These are phyloP conservation scores for Nowickia ferox DNA, from an alignment of 2,888 invertebrate species.

Conservation along the genomic window DNA sequence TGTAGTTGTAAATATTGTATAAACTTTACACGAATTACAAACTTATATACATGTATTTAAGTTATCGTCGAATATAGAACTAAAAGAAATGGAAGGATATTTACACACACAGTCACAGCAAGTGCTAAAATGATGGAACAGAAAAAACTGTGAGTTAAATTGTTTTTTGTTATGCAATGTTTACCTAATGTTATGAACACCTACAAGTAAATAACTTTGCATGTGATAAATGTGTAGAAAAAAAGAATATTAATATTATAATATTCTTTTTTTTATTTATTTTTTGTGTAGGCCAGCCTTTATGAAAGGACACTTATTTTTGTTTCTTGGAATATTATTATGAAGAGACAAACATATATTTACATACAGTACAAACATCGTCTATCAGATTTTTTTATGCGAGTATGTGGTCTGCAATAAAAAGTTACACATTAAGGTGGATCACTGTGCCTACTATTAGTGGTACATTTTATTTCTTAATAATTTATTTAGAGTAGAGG, in stretches of 20 bases:
- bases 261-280: background rate
- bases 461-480: too few species aligned
- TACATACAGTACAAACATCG: background rate
- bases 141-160: constrained; percentile 39
- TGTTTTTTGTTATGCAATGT: constrained; percentile 28
- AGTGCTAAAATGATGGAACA: constrained; percentile 27
- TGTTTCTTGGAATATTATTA: constrained; percentile 14
- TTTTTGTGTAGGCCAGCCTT: constrained; percentile 1
- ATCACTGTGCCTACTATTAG: background rate
- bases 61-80: background rate
- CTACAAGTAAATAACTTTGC: background rate
- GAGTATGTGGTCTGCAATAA: constrained; percentile 31
- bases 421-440: background rate
- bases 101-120: constrained; percentile 8
- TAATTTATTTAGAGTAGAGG: too few species aligned
- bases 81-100: background rate
- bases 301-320: background rate
- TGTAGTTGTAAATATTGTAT: constrained; percentile 38
- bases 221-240: too few species aligned
- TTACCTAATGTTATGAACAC: constrained; percentile 2
- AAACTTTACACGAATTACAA: constrained; percentile 9
- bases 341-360: background rate
- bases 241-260: background rate
- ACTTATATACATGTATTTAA: background rate
- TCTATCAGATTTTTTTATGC: constrained; percentile 8